phyloP scores from a whole-genome alignment of 1,140 invertebrate genomes.

The Macrocentrus cingulum region DNA sequence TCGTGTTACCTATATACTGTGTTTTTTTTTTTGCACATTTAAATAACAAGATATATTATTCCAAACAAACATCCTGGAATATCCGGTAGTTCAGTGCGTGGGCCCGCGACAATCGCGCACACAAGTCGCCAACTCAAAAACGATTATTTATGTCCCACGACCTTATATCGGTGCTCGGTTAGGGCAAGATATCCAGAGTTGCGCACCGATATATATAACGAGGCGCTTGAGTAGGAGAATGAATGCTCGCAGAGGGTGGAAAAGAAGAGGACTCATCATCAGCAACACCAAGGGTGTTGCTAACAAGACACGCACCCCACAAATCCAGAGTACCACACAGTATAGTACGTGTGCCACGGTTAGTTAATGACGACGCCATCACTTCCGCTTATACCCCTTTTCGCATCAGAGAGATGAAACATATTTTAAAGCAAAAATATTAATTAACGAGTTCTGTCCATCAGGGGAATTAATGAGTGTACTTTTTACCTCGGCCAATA shows the following conservation, averaged over 20 bases:
- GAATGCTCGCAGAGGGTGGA: conserved; percentile 24
- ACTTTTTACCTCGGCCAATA: conserved; percentile 16
- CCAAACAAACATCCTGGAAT: too few relatives aligned
- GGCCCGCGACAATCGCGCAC: conserved; percentile 16
- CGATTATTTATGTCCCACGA: conserved; percentile 42
- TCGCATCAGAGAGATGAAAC: neutral
- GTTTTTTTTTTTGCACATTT: too few relatives aligned
- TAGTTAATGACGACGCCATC: conserved; percentile 46
- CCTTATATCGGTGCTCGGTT: neutral
- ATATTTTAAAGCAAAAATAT: too few relatives aligned
- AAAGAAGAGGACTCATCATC: conserved; percentile 54
- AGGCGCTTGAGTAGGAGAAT: neutral
- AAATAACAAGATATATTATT: too few relatives aligned
- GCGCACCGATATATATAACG: conserved; percentile 11
- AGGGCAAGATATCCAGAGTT: too few relatives aligned
- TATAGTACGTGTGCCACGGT: too few relatives aligned
- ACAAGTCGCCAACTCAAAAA: conserved; percentile 15
- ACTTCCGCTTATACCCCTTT: conserved; percentile 22
- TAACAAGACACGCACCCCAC: conserved; percentile 56
- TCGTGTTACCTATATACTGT: too few relatives aligned
- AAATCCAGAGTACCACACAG: too few relatives aligned
- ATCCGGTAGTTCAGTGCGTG: too few relatives aligned
- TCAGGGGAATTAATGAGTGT: conserved; percentile 22
- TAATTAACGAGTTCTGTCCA: too few relatives aligned
- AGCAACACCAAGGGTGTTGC: conserved; percentile 58